A percentile compares a stretch with the other conserved stretches of the same genome.
phyloP scores from a whole-genome alignment of 2,888 invertebrate genomes.

The Drosophila leonis region DNA sequence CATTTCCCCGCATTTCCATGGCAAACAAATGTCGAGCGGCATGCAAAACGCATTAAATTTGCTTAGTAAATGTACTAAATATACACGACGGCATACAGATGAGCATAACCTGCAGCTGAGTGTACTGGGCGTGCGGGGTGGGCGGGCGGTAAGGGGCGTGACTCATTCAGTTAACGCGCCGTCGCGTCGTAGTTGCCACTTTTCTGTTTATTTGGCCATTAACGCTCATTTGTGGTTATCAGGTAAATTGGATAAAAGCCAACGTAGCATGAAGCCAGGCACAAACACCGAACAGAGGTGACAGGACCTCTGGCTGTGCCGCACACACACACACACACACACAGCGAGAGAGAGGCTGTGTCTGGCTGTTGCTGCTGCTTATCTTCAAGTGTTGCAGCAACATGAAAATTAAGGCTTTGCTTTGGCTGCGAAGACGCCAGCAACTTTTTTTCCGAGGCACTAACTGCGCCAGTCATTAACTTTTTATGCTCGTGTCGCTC shows the following conservation, averaged over 20 bases:
- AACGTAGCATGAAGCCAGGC: slow-evolving; percentile 74
- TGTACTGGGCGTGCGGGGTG: background rate
- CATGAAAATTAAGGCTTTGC: slow-evolving; percentile 65
- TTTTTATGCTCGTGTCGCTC: slow-evolving; percentile 48
- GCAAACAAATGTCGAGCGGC: slow-evolving; percentile 33
- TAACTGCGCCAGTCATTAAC: slow-evolving; percentile 73
- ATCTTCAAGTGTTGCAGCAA: slow-evolving; percentile 73
- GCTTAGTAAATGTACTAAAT: slow-evolving; percentile 72
- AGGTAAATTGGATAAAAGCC: slow-evolving; percentile 81
- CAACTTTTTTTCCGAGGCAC: slow-evolving; percentile 44
- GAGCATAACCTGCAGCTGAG: slow-evolving; percentile 21
- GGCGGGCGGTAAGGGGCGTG: background rate
- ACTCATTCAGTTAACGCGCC: slow-evolving; percentile 67
- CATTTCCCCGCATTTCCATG: slow-evolving; percentile 20
- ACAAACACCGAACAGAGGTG: slow-evolving; percentile 19
- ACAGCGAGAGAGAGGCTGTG: background rate
- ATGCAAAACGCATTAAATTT: slow-evolving; percentile 63
- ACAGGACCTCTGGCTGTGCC: slow-evolving; percentile 20
- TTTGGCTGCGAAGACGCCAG: slow-evolving; percentile 33
- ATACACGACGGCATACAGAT: slow-evolving; percentile 39
- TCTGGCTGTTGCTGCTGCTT: slow-evolving; percentile 48
- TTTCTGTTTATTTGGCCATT: slow-evolving; percentile 81
- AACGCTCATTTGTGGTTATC: slow-evolving; percentile 80
- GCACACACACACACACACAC: background rate
- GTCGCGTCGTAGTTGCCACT: slow-evolving; percentile 76